Evolutionary conservation across 2,113 vertebrate genomes (phyloP).

Genomic region (Macheiramphus alcinus): DNA sequence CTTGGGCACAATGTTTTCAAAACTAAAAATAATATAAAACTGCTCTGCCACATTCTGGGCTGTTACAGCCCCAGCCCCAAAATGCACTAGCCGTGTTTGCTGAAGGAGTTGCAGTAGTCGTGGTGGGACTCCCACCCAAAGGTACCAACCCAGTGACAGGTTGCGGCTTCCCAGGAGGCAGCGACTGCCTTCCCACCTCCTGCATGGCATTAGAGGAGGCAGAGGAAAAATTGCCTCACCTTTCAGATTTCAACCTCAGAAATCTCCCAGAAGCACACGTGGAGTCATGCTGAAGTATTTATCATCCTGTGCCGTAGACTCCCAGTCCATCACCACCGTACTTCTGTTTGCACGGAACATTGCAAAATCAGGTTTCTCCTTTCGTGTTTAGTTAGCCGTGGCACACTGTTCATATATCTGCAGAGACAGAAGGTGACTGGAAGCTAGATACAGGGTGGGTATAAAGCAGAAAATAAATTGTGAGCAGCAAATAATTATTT

Average conservation of each 20-base stretch:
- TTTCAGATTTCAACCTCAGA: not conserved
- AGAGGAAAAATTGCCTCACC: not conserved
- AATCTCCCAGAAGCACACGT: not conserved
- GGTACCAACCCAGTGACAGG: not conserved
- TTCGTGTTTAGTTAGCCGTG: fast-evolving
- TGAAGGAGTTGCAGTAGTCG: fast-evolving
- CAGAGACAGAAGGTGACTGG: not conserved
- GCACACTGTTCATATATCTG: fast-evolving
- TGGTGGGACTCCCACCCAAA: not conserved
- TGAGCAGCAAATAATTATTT: not conserved
- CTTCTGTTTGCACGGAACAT: too few relatives aligned
- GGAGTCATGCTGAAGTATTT: not conserved
- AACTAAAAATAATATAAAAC: not conserved
- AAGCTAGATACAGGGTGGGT: not conserved
- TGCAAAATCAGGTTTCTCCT: not conserved
- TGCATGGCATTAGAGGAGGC: too few relatives aligned
- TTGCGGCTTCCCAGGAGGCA: not conserved
- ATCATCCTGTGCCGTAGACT: fast-evolving
- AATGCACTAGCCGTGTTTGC: not conserved
- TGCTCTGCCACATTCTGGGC: not conserved
- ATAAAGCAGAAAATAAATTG: not conserved
- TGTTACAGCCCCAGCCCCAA: not conserved
- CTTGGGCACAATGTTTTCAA: not conserved
- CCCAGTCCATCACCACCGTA: fast-evolving
- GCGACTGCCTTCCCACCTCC: not conserved